These are phyloP conservation scores for Lepidurus arcticus DNA, from an alignment of 1,140 invertebrate genomes.

Conservation along the genomic window DNA sequence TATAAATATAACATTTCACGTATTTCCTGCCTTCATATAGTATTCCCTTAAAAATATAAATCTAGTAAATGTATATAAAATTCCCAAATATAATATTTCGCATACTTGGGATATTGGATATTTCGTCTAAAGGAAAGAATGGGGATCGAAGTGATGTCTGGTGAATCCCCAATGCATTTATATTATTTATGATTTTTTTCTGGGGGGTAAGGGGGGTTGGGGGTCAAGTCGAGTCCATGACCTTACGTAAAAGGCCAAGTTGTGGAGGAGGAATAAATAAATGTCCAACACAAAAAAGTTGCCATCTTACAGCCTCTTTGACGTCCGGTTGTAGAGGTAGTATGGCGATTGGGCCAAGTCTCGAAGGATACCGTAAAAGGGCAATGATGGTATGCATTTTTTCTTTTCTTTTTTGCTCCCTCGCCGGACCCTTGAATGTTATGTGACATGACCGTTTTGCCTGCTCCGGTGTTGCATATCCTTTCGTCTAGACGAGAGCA, in stretches of 20 bases:
- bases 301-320: background rate
- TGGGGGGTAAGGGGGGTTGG: no score
- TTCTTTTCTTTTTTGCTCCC: background rate
- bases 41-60: no score
- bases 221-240: no score
- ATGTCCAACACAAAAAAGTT: background rate
- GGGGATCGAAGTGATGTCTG: background rate
- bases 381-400: background rate
- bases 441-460: constrained; percentile 21
- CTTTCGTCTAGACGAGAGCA: constrained; percentile 21
- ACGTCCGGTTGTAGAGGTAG: background rate
- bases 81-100: background rate
- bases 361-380: background rate
- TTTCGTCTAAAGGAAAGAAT: background rate
- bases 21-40: no score
- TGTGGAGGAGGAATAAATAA: constrained; percentile 1
- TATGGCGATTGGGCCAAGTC: background rate
- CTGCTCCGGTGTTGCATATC: constrained; percentile 15
- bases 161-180: background rate
- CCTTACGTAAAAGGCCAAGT: background rate
- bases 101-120: background rate
- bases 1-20: no score
- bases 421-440: background rate
- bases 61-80: no score
- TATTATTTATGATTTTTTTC: no score